Percentiles rank a stretch among this genome's conserved stretches.
Evolutionary conservation across 2,113 vertebrate species (phyloP).

Genomic region (Rhizomys pruinosus): DNA sequence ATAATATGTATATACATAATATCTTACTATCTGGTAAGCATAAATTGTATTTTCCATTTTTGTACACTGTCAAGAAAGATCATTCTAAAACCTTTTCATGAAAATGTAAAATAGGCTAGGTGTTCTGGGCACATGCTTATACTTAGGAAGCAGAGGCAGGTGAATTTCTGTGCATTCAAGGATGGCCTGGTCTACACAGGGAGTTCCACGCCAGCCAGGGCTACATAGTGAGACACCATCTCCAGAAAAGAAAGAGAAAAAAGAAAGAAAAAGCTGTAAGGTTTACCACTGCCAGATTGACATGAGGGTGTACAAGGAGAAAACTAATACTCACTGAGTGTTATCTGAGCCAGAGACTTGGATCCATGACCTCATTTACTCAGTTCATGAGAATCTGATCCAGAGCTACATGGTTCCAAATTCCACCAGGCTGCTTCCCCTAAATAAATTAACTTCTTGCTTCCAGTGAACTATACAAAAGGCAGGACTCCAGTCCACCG

Average conservation of each 20-base stretch:
- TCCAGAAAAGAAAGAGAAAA: not conserved
- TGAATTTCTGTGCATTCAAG: not conserved
- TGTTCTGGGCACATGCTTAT: not conserved
- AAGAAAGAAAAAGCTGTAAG: not conserved
- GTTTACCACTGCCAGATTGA: not conserved
- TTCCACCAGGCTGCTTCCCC: not conserved
- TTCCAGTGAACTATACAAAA: not conserved
- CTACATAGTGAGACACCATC: not conserved
- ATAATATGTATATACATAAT: too few relatives aligned
- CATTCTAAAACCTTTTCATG: not conserved
- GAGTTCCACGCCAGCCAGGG: not conserved
- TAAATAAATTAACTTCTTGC: not conserved
- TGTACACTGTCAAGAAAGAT: not conserved
- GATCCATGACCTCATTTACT: not conserved
- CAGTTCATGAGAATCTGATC: not conserved
- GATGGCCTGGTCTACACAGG: not conserved
- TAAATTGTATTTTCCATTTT: not conserved
- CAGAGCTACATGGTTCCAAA: not conserved
- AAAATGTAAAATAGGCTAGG: not conserved
- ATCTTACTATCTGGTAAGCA: not conserved
- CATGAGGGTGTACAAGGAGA: not conserved
- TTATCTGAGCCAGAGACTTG: not conserved
- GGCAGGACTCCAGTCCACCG: not conserved
- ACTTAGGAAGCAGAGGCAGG: not conserved
- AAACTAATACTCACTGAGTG: not conserved